A percentile compares a stretch with the other conserved stretches of the same genome.
These are phyloP conservation scores for Caenorhabditis doughertyi DNA, from an alignment of 2,888 invertebrate species.

Conservation along the genomic window DNA sequence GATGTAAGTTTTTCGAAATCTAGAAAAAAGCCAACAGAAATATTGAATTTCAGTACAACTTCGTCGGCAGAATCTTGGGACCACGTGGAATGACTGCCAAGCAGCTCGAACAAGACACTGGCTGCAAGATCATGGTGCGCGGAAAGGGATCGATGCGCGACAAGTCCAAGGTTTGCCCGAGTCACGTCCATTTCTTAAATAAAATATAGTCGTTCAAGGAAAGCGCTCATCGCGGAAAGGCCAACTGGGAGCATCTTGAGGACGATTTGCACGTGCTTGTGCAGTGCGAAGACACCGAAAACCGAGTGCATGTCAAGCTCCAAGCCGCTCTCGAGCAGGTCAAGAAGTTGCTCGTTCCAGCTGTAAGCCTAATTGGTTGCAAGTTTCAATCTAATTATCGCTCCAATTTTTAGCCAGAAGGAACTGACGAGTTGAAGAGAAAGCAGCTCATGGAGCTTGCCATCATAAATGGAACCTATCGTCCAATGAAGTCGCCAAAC, in stretches of 20 bases:
- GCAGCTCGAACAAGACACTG: slow-evolving; percentile 99
- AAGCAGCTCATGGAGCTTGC: slow-evolving; percentile 99
- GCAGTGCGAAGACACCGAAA: slow-evolving; percentile 95
- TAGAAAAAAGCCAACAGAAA: too few species aligned
- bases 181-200: slow-evolving; percentile 3
- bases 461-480: slow-evolving; percentile 99
- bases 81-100: slow-evolving; percentile 99
- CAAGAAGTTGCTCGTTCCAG: slow-evolving; percentile 96
- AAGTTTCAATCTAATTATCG: background rate
- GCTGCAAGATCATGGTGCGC: slow-evolving; percentile 99
- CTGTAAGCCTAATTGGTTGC: slow-evolving; percentile 85
- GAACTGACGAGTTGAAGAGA: slow-evolving; percentile 99
- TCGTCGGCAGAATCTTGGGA: slow-evolving; percentile 98
- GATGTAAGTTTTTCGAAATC: slow-evolving; percentile 89
- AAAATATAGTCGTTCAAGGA: slow-evolving; percentile 87
- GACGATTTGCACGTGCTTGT: slow-evolving; percentile 96
- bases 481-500: slow-evolving; percentile 83
- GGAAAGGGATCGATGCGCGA: slow-evolving; percentile 87
- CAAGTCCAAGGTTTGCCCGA: slow-evolving; percentile 64
- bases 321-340: slow-evolving; percentile 98
- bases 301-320: slow-evolving; percentile 95
- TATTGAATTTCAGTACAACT: slow-evolving; percentile 96
- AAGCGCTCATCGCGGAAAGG: slow-evolving; percentile 98
- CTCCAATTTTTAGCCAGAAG: slow-evolving; percentile 90
- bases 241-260: slow-evolving; percentile 99